Evolutionary conservation across 2,888 invertebrate genomes (phyloP).

Genomic region (Litoditis marina): DNA sequence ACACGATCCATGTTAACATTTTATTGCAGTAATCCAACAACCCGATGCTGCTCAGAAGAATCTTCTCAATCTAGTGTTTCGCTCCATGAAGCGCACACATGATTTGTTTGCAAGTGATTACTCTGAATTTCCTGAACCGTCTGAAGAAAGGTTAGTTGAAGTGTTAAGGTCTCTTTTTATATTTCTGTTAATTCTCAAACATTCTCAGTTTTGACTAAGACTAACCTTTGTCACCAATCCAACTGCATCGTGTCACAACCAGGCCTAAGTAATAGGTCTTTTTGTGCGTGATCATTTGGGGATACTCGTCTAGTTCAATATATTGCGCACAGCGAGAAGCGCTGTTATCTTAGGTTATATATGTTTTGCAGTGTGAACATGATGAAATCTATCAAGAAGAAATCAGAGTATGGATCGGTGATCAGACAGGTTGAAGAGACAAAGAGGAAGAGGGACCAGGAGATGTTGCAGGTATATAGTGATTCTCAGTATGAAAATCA

Average conservation of each 20-base stretch:
- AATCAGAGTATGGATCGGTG: constrained; percentile 81
- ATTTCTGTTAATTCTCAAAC: too few relatives aligned
- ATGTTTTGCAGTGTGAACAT: constrained; percentile 26
- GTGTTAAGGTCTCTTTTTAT: not conserved
- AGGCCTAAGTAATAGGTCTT: too few relatives aligned
- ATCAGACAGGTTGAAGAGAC: constrained; percentile 73
- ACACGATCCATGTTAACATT: too few relatives aligned
- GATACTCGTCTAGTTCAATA: too few relatives aligned
- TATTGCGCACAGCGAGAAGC: too few relatives aligned
- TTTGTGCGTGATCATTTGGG: too few relatives aligned
- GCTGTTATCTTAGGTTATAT: too few relatives aligned
- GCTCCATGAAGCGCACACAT: constrained; percentile 92
- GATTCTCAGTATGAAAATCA: too few relatives aligned
- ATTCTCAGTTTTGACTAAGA: too few relatives aligned
- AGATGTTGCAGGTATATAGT: constrained; percentile 46
- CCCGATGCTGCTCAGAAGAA: constrained; percentile 18
- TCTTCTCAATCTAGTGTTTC: constrained; percentile 75
- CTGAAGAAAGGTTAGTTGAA: constrained; percentile 68
- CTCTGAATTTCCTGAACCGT: constrained; percentile 77
- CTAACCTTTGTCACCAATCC: too few relatives aligned
- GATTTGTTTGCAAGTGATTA: constrained; percentile 94
- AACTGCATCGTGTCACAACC: too few relatives aligned
- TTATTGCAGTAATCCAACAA: constrained; percentile 5
- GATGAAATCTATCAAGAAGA: constrained; percentile 71
- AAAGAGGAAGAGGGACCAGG: constrained; percentile 51